A percentile compares a stretch with the other conserved stretches of the same genome.
phyloP scores from a whole-genome alignment of 2,113 vertebrate genomes.

The Fregata magnificens region DNA sequence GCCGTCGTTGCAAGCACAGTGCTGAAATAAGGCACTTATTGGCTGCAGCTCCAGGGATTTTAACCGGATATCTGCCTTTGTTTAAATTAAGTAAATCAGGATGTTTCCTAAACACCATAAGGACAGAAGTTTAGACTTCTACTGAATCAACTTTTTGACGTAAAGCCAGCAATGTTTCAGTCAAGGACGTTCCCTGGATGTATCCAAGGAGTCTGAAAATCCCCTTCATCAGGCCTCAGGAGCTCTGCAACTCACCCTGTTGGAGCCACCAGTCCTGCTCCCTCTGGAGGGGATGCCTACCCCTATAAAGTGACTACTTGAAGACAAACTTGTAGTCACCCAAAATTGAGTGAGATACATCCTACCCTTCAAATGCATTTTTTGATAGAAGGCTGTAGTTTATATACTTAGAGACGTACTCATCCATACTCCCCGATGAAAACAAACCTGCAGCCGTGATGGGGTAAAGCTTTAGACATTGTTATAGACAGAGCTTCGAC shows the following conservation, averaged over 20 bases:
- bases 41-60: slow-evolving; percentile 51
- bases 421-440: not conserved
- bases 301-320: not conserved
- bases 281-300: not conserved
- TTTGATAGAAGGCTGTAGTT: not conserved
- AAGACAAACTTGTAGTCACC: not conserved
- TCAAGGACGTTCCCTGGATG: not conserved
- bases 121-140: slow-evolving; percentile 52
- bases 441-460: not conserved
- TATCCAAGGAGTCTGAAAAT: not conserved
- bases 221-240: not conserved
- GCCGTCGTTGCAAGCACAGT: not conserved
- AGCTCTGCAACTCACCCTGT: not conserved
- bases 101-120: slow-evolving; percentile 57
- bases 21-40: slow-evolving; percentile 53
- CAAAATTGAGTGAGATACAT: not conserved
- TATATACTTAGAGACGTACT: not conserved
- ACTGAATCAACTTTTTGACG: slow-evolving; percentile 55
- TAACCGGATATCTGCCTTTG: slow-evolving; percentile 63
- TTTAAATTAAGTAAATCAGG: slow-evolving; percentile 65
- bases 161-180: slow-evolving; percentile 22
- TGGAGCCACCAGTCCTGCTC: not conserved
- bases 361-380: not conserved
- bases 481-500: not conserved
- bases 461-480: not conserved